Evolutionary conservation across 2,797 vertebrate species (phyloP), one percentile per base, ranked within the genome.

Genomic region (Australoheros facetus): DNA sequence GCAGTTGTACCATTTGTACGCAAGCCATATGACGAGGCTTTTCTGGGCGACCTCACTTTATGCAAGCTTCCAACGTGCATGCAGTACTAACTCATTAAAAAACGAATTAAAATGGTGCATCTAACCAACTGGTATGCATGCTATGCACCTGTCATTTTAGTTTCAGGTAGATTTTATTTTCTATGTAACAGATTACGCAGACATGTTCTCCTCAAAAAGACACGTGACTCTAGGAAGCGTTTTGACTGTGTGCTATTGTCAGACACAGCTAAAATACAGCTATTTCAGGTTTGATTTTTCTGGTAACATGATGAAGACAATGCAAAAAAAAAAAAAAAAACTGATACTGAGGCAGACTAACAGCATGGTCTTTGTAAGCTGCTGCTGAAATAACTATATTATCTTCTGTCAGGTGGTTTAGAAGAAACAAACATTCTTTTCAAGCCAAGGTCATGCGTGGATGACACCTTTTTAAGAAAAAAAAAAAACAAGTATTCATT

Each of bases 1-100:
- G 80, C 82, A 88, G 89, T 85, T 91, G 88, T 37, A 60, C 48
- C 23, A 23, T 30, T 7, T 58, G 83, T 70, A 82, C 77, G 53
- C 42, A 9, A 37, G 3, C 26, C 58, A 81, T 74, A 81, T 78
- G 71, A 56, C 69, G 42, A 59, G 56, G 16, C 37, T 60, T 84
- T 77, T 13, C n/a, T 45, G 21, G 2, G 16, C 45, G 58, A 45
- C 10, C 5, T 8, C 6, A 30, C 17, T 72, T 73, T 76, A 11
- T 14, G 14, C 5, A 0, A 56, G 16, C 56, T 2, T 54, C 56
- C 42, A 82, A 69, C 23, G 48, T 1, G 0, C 26, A 74, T 75
- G 56, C 1, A 2, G 57, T 64, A 84, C 3, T 3, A 74, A 28
- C 62, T 51, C 3, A 73, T 80, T 72, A 26, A 28, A 64, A 45